Evolutionary conservation across 2,888 invertebrate species (phyloP).

Genomic region (Tipula helvola): DNA sequence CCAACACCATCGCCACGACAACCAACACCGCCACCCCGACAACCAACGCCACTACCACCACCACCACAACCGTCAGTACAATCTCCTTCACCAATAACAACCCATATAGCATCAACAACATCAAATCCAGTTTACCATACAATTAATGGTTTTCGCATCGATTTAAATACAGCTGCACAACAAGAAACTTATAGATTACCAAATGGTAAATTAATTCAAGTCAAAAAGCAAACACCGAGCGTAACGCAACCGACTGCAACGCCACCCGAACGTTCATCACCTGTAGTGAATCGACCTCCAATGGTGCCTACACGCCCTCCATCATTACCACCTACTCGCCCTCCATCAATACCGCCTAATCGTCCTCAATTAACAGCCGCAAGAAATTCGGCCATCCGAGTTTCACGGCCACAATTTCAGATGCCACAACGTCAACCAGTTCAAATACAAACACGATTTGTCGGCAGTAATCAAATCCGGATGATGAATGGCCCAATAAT

Average conservation of each 20-base stretch:
- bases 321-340: not conserved
- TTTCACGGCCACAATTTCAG: constrained; percentile 11
- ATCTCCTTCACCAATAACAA: constrained; percentile 10
- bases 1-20: constrained; percentile 15
- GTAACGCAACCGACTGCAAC: constrained; percentile 11
- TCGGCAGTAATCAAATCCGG: not conserved
- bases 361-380: not conserved
- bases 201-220: constrained; percentile 35
- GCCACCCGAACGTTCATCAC: constrained; percentile 10
- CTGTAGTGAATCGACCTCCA: not conserved
- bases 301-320: not conserved
- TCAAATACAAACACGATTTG: not conserved
- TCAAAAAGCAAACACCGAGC: constrained; percentile 27
- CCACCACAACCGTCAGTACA: constrained; percentile 14
- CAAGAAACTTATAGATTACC: constrained; percentile 35
- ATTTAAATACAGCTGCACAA: constrained; percentile 35
- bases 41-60: constrained; percentile 17
- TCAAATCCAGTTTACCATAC: constrained; percentile 32
- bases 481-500: not conserved
- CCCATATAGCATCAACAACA: constrained; percentile 15
- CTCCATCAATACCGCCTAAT: not conserved
- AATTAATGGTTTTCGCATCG: constrained; percentile 34
- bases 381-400: not conserved
- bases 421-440: constrained; percentile 16
- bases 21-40: constrained; percentile 16